Percentiles rank a stretch among this genome's conserved stretches.
phyloP scores from a whole-genome alignment of 2,888 invertebrate species.

The Chrysotoxum bicinctum region DNA sequence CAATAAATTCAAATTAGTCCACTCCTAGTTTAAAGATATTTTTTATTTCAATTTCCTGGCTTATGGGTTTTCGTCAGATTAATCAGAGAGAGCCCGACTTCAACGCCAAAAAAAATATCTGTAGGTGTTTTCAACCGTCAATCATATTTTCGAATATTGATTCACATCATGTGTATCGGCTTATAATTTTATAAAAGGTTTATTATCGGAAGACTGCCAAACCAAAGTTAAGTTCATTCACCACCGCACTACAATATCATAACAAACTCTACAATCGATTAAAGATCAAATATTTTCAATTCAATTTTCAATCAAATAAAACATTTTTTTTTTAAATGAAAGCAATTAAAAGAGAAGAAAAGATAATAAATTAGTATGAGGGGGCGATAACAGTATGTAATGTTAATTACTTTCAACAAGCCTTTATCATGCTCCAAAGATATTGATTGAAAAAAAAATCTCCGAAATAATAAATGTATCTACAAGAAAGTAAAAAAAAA shows the following conservation, averaged over 20 bases:
- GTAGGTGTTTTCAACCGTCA: conserved; percentile 58
- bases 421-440: conserved; percentile 39
- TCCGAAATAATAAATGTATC: conserved; percentile 25
- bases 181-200: neutral
- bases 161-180: neutral
- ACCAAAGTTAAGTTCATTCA: conserved; percentile 28
- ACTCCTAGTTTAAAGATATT: neutral
- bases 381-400: conserved; percentile 60
- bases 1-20: conserved; percentile 22
- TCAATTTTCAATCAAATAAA: conserved; percentile 51
- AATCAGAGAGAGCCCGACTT: neutral
- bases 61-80: neutral
- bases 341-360: conserved; percentile 29
- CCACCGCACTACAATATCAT: neutral
- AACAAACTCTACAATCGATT: conserved; percentile 8
- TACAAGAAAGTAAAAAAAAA: neutral
- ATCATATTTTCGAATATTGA: conserved; percentile 37
- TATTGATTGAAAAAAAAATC: conserved; percentile 36
- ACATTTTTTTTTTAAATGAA: neutral
- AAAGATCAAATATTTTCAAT: conserved; percentile 44
- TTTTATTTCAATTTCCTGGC: neutral
- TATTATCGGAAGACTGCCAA: conserved; percentile 15
- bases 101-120: conserved; percentile 6
- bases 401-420: conserved; percentile 64
- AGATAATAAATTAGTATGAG: conserved; percentile 29